These are phyloP conservation scores for Siderastrea siderea DNA, from an alignment of 92 coral and sea anemone species.

Conservation along the genomic window DNA sequence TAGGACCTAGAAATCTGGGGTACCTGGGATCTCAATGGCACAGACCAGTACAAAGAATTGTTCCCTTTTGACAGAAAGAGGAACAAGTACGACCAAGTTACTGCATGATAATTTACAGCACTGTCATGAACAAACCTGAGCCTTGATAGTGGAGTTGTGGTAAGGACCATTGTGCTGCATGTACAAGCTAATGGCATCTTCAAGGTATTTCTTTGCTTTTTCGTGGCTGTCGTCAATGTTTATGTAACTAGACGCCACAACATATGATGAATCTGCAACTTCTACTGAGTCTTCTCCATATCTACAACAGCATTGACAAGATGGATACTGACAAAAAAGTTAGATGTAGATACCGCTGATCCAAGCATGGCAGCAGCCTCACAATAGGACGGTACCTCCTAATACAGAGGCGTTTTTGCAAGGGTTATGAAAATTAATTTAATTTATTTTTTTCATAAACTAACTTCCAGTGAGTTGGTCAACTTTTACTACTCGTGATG, in stretches of 20 bases:
- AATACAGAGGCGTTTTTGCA: too few species aligned
- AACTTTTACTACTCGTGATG: too few species aligned
- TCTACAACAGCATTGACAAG: slow-evolving; percentile 13
- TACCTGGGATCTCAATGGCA: not conserved
- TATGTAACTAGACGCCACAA: slow-evolving; percentile 52
- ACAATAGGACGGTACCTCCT: too few species aligned
- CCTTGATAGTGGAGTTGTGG: slow-evolving; percentile 81
- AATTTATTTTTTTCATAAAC: too few species aligned
- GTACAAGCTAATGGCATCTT: slow-evolving; percentile 77
- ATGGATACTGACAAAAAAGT: not conserved
- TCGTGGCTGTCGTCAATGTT: slow-evolving; percentile 32
- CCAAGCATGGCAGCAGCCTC: too few species aligned
- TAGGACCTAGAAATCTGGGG: not conserved
- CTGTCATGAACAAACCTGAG: slow-evolving; percentile 66
- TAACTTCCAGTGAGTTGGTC: too few species aligned
- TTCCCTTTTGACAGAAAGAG: too few species aligned
- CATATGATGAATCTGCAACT: slow-evolving; percentile 84
- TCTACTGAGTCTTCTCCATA: slow-evolving; percentile 79
- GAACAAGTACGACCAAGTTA: not conserved
- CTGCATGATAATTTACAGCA: not conserved
- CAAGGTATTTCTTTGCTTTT: slow-evolving; percentile 73
- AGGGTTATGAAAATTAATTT: too few species aligned
- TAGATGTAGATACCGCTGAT: not conserved
- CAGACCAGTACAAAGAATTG: too few species aligned
- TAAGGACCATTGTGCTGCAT: slow-evolving; percentile 83